A percentile compares a stretch with the other conserved stretches of the same genome.
Evolutionary conservation across 2,888 invertebrate genomes (phyloP).

Genomic region (Xanthia togata): DNA sequence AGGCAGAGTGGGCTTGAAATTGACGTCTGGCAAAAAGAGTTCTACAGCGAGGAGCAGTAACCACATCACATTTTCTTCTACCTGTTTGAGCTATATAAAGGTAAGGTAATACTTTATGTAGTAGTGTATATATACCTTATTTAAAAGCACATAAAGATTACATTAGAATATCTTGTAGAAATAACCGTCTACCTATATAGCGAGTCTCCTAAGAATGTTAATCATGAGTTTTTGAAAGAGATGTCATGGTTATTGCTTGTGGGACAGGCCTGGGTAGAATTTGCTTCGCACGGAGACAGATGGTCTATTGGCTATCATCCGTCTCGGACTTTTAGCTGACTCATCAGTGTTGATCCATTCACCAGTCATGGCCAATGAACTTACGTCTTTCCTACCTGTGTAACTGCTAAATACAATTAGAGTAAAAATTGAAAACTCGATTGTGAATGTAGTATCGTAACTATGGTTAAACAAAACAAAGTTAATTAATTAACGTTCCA

Average conservation of each 20-base stretch:
- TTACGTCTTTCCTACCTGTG: neutral
- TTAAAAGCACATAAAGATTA: too few species aligned
- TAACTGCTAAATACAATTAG: neutral
- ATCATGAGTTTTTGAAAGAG: neutral
- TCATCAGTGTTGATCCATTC: neutral
- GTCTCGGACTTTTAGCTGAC: neutral
- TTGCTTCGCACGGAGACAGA: neutral
- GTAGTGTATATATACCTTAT: too few species aligned
- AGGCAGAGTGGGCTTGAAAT: too few species aligned
- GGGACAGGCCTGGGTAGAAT: neutral
- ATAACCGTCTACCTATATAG: neutral
- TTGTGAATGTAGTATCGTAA: neutral
- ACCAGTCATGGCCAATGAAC: neutral
- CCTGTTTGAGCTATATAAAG: too few species aligned
- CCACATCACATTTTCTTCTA: too few species aligned
- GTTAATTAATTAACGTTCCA: constrained; percentile 20
- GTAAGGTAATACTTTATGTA: too few species aligned
- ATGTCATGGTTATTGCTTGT: neutral
- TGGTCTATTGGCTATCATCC: neutral
- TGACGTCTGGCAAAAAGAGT: too few species aligned
- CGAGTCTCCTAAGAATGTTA: neutral
- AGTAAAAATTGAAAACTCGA: neutral
- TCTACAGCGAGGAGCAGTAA: too few species aligned
- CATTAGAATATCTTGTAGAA: neutral
- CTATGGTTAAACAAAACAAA: neutral